Evolutionary conservation across 2,888 invertebrate genomes (phyloP).

Genomic region (Leistus spinibarbis): DNA sequence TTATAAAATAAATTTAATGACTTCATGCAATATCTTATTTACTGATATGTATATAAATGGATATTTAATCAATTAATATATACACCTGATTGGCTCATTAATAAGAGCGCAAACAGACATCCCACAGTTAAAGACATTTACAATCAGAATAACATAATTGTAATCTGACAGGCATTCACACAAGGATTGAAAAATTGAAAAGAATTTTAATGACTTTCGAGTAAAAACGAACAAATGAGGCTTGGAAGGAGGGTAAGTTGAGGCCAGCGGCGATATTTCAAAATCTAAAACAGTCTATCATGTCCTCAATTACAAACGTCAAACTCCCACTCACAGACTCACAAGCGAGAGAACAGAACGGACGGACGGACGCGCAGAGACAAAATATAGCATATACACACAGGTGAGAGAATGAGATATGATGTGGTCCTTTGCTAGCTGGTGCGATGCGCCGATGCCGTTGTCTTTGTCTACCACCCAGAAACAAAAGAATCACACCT

Average conservation of each 20-base stretch:
- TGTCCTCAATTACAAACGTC: conserved; percentile 52
- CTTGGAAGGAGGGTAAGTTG: not conserved
- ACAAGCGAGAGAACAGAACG: conserved; percentile 4
- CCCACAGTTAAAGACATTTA: not conserved
- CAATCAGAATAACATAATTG: not conserved
- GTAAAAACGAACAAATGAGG: conserved; percentile 15
- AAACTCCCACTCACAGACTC: conserved; percentile 43
- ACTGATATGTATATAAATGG: no score
- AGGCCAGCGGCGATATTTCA: conserved; percentile 29
- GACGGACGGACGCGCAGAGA: conserved; percentile 35
- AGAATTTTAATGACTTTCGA: conserved; percentile 24
- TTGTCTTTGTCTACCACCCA: conserved; percentile 55
- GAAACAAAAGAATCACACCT: conserved; percentile 56
- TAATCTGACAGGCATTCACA: not conserved
- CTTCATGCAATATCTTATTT: no score
- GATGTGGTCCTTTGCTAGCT: conserved; percentile 39
- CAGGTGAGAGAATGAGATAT: conserved; percentile 28
- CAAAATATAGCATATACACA: conserved; percentile 39
- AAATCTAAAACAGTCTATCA: conserved; percentile 47
- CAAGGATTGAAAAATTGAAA: not conserved
- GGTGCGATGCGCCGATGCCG: not conserved
- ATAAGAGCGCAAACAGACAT: not conserved
- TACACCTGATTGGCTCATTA: not conserved
- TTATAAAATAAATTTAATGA: no score
- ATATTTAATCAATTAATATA: not conserved